Evolutionary conservation across 2,888 invertebrate genomes (phyloP), one percentile per base, ranked within the genome.

Genomic region (Buathra laborator): DNA sequence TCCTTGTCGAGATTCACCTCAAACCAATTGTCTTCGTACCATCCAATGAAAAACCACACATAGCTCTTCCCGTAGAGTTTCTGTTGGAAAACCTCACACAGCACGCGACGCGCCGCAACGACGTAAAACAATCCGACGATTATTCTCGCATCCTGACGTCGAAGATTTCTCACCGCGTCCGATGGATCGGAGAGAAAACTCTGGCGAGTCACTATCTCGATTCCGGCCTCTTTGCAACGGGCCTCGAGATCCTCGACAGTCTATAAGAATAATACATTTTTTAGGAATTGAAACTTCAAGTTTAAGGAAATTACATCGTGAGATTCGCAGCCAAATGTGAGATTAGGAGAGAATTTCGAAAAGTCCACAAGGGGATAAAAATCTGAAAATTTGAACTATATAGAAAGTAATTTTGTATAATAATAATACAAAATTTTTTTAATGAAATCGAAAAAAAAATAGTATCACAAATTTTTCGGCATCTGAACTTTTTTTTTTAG

Each of bases 1-100:
- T 98, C 98, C 81, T 97, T 96, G 88, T 97, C 97, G 87, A 98
- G 94, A 93, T 97, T 97, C 7, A 97, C 96, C 93, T 98, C 97
- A 94, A 98, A 99, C 99, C 99, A 99, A 93, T 99, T 99, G 94
- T 99, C 99, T 93, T 99, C 99, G 94, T 99, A 99, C 99, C 99
- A 99, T 82, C 98, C 99, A 90, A 99, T 99, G 94, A 99, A 99
- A 94, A 99, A 99, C 99, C 99, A 99, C 37, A 99, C 99, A 94
- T 99, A 98, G 56, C 98, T 97, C 90, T 98, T 97, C 16, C 99
- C 99, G 93, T 98, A 99, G 29, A 99, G 95, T 85, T 97, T 96
- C 92, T 99, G 98, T 92, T 98, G 98, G 95, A 98, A 99, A 90
- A 99, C 97, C 94, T 99, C 99, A 94, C 99, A 99, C 24, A 99